These are phyloP conservation scores for Dicyrtomina minuta DNA, from an alignment of 2,888 invertebrate species.

Conservation along the genomic window DNA sequence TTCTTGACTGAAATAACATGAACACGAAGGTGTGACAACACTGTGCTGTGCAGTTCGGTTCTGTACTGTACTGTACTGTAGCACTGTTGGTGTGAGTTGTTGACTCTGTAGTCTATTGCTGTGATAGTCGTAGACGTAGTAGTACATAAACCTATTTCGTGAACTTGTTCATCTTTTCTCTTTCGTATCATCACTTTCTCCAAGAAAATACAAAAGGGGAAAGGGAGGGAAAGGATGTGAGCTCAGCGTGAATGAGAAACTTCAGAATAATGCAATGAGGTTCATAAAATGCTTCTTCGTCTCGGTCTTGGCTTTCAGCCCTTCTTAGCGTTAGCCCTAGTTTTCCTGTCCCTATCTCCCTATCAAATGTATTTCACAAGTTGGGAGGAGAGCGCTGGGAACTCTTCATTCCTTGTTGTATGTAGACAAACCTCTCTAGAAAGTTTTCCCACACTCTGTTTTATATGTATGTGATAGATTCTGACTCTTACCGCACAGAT, in stretches of 20 bases:
- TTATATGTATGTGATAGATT: too few species aligned
- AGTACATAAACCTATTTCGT: background rate
- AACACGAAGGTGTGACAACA: background rate
- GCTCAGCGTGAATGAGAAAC: background rate
- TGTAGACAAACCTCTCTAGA: too few species aligned
- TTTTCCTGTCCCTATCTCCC: background rate
- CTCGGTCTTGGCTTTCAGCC: too few species aligned
- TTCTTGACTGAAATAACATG: background rate
- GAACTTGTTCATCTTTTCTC: background rate
- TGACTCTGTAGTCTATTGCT: too few species aligned
- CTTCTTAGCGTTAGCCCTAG: too few species aligned
- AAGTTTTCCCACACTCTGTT: too few species aligned
- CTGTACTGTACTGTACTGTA: background rate
- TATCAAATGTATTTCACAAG: background rate
- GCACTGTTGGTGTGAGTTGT: too few species aligned
- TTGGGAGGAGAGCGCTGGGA: background rate
- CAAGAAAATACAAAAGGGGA: slow-evolving; percentile 1
- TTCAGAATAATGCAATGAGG: background rate
- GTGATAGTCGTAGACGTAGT: too few species aligned
- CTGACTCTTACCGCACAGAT: too few species aligned
- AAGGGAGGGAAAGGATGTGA: background rate
- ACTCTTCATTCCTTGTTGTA: too few species aligned
- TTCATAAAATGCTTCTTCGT: background rate
- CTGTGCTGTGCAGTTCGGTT: background rate
- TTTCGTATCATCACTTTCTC: background rate